Evolutionary conservation across 35 echinoderm and acorn worm genomes (phyloP), one percentile per base, ranked within the genome.

Genomic region (Ophiothrix spiculata): DNA sequence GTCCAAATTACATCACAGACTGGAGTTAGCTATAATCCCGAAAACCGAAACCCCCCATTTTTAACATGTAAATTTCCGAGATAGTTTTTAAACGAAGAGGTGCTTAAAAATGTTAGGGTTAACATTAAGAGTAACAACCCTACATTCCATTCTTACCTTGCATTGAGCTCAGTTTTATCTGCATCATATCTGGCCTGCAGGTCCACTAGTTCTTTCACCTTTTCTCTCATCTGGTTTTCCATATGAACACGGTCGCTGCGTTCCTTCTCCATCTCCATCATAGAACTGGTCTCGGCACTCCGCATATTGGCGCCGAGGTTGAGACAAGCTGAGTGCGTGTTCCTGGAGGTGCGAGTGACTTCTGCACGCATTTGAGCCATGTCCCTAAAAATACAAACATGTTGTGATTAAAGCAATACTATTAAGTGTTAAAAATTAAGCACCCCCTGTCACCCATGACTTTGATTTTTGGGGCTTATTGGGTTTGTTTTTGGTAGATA

Each of bases 181-280:
- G 88, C 82, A 81, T 91, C 92, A 80, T 85, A 94, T 81, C 82
- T 93, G 8, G 84, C 92, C 84, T 98, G 91, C n/a, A 86, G 16
- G 17, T 98, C 95, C 40, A 98, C 36, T 29, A 91, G 13, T 29
- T 93, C 92, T 46, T 91, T 98, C 54, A 98, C 87, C 76, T 98
- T 98, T 86, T 98, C 95, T 37, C 92, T 82, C 3, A 98, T 81
- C 77, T 97, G 91, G 12, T 87, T n/a, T n/a, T 94, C 91, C 25
- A 91, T 56, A 39, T 90, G 91, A 49, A 91, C n/a, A 32, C 79
- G 40, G 38, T 94, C 95, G 34, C 84, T 49, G 13, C 85, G 89
- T 34, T 99, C 91, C 81, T 91, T 90, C 39, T 99, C 91, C 32
- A 94, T 63, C 63, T 91, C 83, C 19, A 89, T 56, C 0, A 75